Evolutionary conservation across 2,113 vertebrate genomes (phyloP).

Genomic region (Pelecanus crispus): DNA sequence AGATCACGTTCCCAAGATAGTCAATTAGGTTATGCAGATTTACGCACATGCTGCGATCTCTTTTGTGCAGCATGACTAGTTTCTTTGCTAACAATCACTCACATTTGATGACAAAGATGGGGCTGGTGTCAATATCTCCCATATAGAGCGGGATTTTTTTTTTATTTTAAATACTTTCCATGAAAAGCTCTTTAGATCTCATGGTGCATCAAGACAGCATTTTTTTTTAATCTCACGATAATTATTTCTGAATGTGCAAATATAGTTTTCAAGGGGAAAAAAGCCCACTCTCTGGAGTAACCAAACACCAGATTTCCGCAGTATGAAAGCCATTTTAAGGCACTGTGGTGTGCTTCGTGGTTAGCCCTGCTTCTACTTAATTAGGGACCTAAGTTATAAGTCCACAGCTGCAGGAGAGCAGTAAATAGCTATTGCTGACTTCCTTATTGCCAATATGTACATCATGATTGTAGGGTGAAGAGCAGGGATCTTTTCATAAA

Average conservation of each 20-base stretch:
- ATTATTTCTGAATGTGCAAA: conserved; percentile 44
- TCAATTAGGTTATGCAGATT: conserved; percentile 54
- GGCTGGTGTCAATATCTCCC: conserved; percentile 26
- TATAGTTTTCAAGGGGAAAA: conserved; percentile 10
- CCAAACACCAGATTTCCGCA: conserved; percentile 50
- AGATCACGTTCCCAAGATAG: conserved; percentile 54
- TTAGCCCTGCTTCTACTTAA: conserved; percentile 64
- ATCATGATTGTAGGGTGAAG: conserved; percentile 59
- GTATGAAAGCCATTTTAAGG: conserved; percentile 58
- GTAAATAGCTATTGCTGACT: conserved; percentile 65
- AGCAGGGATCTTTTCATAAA: conserved; percentile 44
- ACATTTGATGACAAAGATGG: not conserved
- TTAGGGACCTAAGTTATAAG: conserved; percentile 57
- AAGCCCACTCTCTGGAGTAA: conserved; percentile 30
- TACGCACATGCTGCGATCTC: conserved; percentile 12
- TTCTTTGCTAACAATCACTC: conserved; percentile 7
- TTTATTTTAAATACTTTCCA: not conserved
- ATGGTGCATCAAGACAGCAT: not conserved
- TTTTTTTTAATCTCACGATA: conserved; percentile 36
- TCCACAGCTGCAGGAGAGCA: conserved; percentile 58
- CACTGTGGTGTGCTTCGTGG: conserved; percentile 45
- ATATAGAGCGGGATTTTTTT: not conserved
- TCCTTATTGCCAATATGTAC: conserved; percentile 60
- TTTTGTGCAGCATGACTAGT: conserved; percentile 26
- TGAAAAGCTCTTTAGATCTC: conserved; percentile 17